Evolutionary conservation across 2,888 invertebrate genomes (phyloP), one percentile per base, ranked within the genome.

Genomic region (Oligia strigilis): DNA sequence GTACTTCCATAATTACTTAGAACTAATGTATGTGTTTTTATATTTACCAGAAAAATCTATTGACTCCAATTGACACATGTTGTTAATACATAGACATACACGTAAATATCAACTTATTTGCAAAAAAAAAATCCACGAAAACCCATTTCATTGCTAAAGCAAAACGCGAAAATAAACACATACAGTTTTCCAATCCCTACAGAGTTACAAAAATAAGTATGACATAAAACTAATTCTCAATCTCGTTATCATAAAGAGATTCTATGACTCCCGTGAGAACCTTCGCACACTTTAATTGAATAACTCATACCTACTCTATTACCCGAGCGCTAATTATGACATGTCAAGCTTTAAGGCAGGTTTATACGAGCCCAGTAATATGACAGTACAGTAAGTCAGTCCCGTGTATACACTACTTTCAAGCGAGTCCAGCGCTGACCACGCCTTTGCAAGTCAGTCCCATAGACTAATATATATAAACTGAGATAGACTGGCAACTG

Each of bases 161-260:
- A 52, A 36, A 69, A 60, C 29, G 17, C 14, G 11, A 55, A 29
- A 40, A 58, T 40, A 19, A 36, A n/a, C 6, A 52, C 11, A 13
- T 4, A 29, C 36, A n/a, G 36, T 36, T 60, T 52, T 75, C 19
- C 19, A 36, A 60, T 82, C 49, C 52, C 66, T 17, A 60, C 19
- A 52, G 66, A 82, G 14, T 78, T n/a, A n/a, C 23, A 43, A 64
- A 55, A 78, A 69, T 65, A 72, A n/a, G 13, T 19, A 55, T n/a
- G 8, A 43, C n/a, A 78, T 6, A 49, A 52, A 82, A 83, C 43
- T 72, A 36, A 77, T 58, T 77, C n/a, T n/a, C 4, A 43, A 77
- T 77, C 72, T 62, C 49, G 55, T 71, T 69, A 77, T 64, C 14
- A 49, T 67, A 52, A n/a, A 66, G 6, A 65, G 5, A 72, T 40